These are phyloP conservation scores for Rhyzopertha dominica DNA, from an alignment of 1,140 invertebrate species.

Conservation along the genomic window DNA sequence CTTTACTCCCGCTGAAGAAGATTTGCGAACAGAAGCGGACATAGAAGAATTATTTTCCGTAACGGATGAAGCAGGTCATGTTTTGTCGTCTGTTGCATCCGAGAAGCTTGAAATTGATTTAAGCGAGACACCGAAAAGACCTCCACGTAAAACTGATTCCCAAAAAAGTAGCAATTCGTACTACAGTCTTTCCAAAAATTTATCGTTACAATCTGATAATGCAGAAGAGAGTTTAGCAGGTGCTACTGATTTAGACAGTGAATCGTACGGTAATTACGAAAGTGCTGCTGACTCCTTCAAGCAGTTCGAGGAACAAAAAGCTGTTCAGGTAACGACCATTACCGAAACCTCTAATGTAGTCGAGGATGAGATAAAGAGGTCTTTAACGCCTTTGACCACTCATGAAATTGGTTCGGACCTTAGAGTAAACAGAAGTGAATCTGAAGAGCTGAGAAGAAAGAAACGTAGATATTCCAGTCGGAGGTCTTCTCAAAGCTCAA, in stretches of 20 bases:
- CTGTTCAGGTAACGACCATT: conserved; percentile 41
- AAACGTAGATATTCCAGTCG: too few relatives aligned
- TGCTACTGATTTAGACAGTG: conserved; percentile 43
- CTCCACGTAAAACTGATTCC: conserved; percentile 51
- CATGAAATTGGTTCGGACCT: conserved; percentile 46
- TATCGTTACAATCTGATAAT: conserved; percentile 40
- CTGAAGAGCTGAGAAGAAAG: conserved; percentile 40
- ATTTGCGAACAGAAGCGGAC: conserved; percentile 76
- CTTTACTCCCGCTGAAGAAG: conserved; percentile 69
- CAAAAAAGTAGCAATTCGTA: conserved; percentile 49
- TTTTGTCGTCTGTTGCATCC: conserved; percentile 42
- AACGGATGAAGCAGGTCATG: conserved; percentile 56
- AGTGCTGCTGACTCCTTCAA: conserved; percentile 55
- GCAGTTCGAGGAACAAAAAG: conserved; percentile 38
- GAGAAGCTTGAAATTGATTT: conserved; percentile 45
- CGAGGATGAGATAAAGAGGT: conserved; percentile 31
- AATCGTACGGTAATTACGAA: conserved; percentile 51
- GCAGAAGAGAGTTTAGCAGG: conserved; percentile 46
- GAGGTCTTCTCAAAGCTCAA: conserved; percentile 48
- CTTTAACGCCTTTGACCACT: conserved; percentile 39
- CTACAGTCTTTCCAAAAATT: conserved; percentile 41
- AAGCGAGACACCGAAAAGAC: conserved; percentile 43
- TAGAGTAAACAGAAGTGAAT: conserved; percentile 43
- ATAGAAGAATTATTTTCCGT: conserved; percentile 77
- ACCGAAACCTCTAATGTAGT: conserved; percentile 38